Percentiles rank a stretch among this genome's conserved stretches.
Evolutionary conservation across 2,797 vertebrate species (phyloP).

Genomic region (Chloroceryle amazona): DNA sequence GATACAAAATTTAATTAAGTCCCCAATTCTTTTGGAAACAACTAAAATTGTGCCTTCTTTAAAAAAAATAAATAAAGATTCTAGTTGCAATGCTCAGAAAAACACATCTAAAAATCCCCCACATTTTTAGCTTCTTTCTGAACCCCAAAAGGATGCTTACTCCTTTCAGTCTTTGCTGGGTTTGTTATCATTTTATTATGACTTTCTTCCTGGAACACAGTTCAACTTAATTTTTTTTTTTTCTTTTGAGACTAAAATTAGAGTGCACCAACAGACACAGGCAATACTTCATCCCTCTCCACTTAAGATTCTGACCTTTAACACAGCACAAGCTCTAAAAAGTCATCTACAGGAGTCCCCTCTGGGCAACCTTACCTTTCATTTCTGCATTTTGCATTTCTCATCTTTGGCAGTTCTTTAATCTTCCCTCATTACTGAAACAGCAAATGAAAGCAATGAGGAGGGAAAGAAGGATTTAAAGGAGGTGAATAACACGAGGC

Average conservation of each 20-base stretch:
- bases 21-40: neutral
- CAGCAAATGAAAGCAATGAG: constrained; percentile 2
- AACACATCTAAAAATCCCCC: neutral
- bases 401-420: constrained; percentile 42
- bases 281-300: neutral
- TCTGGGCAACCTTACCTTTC: constrained; percentile 1
- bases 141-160: neutral
- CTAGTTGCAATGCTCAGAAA: neutral
- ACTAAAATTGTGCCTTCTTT: neutral
- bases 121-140: neutral
- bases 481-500: constrained; percentile 31
- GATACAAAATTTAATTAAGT: neutral
- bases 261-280: neutral
- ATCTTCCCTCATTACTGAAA: constrained; percentile 1
- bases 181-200: neutral
- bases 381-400: constrained; percentile 23
- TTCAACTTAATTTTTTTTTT: neutral
- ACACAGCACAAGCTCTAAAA: neutral
- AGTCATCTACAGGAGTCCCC: neutral
- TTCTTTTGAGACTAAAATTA: neutral
- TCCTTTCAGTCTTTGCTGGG: neutral
- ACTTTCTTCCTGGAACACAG: neutral
- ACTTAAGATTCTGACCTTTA: constrained; percentile 2
- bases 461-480: constrained; percentile 6
- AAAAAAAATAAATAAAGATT: neutral